Conservation (phyloP, 2,113 vertebrate genomes). For the Aramus guarauna region DNA sequence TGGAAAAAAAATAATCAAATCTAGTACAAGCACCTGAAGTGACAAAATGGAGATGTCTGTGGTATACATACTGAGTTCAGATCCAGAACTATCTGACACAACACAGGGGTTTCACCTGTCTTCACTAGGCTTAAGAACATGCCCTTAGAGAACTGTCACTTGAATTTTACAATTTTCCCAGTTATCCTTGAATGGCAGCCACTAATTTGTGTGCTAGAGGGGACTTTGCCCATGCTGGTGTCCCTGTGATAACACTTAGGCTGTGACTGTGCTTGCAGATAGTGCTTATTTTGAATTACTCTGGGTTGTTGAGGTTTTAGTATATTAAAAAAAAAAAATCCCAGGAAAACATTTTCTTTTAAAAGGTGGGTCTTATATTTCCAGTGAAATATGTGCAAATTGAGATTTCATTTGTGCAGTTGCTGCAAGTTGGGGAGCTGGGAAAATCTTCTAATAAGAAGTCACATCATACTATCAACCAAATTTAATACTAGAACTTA, state of each 20-base stretch:
- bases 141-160: not conserved
- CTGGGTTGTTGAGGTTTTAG: not conserved
- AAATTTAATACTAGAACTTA: not conserved
- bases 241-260: not conserved
- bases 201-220: not conserved
- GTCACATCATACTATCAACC: not conserved
- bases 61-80: not conserved
- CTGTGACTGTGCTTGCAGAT: not conserved
- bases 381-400: not conserved
- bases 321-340: not conserved
- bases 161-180: not conserved
- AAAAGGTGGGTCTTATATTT: not conserved
- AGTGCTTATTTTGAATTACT: not conserved
- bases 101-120: not conserved
- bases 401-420: not conserved
- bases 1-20: too few relatives aligned
- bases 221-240: not conserved
- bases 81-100: not conserved
- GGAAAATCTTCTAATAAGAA: not conserved
- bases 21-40: not conserved
- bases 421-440: not conserved
- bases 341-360: not conserved
- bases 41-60: not conserved
- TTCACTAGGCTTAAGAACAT: not conserved
- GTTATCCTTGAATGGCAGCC: not conserved